These are phyloP conservation scores for Trichoplusia ni DNA, from an alignment of 1,140 invertebrate species.

Conservation along the genomic window DNA sequence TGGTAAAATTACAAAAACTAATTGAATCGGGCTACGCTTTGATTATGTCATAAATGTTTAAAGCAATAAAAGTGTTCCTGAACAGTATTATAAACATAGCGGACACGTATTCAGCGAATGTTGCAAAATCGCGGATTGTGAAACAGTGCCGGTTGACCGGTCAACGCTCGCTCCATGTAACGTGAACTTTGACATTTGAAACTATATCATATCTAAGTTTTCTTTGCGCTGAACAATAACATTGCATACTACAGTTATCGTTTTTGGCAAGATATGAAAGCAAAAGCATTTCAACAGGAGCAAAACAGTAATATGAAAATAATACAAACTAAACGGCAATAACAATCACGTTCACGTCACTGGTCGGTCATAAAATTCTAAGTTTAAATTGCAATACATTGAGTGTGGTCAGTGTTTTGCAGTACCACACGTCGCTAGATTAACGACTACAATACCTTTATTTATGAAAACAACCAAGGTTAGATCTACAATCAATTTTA, in stretches of 20 bases:
- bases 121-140: constrained; percentile 40
- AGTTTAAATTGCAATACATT: constrained; percentile 34
- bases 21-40: constrained; percentile 1
- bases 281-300: not conserved
- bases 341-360: constrained; percentile 32
- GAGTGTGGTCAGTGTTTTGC: constrained; percentile 46
- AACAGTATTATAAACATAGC: constrained; percentile 7
- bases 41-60: constrained; percentile 1
- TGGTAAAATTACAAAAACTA: not conserved
- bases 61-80: constrained; percentile 6
- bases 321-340: constrained; percentile 24
- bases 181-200: constrained; percentile 45
- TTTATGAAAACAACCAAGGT: not conserved
- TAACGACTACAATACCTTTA: not conserved
- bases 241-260: not conserved
- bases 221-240: not conserved
- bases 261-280: not conserved
- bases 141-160: constrained; percentile 39
- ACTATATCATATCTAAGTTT: constrained; percentile 9
- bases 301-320: constrained; percentile 15
- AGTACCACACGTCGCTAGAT: constrained; percentile 2
- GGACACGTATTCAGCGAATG: constrained; percentile 28
- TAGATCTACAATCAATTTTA: not conserved
- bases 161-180: constrained; percentile 40
- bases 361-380: constrained; percentile 33